Evolutionary conservation across 2,797 vertebrate species (phyloP).

Genomic region (Siniperca undulata): DNA sequence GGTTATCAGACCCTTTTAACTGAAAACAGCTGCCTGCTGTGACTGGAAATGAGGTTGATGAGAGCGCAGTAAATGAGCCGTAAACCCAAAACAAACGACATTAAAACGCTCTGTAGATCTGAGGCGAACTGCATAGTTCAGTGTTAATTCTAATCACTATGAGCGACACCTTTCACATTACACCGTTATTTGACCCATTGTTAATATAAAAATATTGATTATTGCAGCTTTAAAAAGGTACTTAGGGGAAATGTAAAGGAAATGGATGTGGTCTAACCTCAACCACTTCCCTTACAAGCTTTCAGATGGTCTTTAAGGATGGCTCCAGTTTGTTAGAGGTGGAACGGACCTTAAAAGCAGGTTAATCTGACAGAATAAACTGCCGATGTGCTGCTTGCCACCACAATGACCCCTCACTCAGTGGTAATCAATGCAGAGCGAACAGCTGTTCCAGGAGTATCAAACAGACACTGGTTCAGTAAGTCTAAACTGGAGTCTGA

Average conservation of each 20-base stretch:
- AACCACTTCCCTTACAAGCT: not conserved
- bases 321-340: conserved; percentile 1
- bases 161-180: not conserved
- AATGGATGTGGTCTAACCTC: not conserved
- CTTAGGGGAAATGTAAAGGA: not conserved
- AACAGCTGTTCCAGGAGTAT: conserved; percentile 24
- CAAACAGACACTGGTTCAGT: conserved; percentile 25
- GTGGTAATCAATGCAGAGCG: conserved; percentile 50
- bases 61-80: no score
- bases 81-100: not conserved
- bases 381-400: not conserved
- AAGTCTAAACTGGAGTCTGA: not conserved
- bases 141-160: not conserved
- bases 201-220: not conserved
- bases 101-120: not conserved
- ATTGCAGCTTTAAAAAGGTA: not conserved
- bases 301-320: not conserved
- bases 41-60: no score
- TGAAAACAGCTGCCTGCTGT: no score
- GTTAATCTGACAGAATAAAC: conserved; percentile 60
- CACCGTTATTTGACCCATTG: not conserved
- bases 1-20: no score
- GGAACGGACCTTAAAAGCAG: conserved; percentile 16
- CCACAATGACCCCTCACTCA: conserved; percentile 29
- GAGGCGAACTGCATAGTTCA: not conserved